Percentiles rank a stretch among this genome's conserved stretches.
phyloP scores from a whole-genome alignment of 2,888 invertebrate genomes.

The Nysson spinosus region DNA sequence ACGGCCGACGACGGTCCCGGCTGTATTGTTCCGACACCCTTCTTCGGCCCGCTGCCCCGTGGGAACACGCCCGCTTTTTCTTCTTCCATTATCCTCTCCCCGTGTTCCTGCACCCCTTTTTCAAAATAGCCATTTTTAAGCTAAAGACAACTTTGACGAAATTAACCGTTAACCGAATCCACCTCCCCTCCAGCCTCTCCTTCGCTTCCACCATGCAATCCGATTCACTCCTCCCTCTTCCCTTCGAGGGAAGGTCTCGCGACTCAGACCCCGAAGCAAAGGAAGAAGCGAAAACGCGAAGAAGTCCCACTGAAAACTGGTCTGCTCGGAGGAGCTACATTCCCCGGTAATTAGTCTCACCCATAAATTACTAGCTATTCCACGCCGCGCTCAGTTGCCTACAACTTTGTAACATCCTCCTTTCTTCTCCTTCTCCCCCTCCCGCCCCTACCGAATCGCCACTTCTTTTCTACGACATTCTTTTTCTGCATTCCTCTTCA shows the following conservation, averaged over 20 bases:
- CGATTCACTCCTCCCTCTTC: neutral
- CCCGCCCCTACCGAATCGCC: conserved; percentile 27
- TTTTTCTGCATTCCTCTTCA: conserved; percentile 1
- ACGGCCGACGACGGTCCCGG: conserved; percentile 43
- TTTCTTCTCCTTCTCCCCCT: conserved; percentile 25
- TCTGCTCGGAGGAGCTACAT: conserved; percentile 71
- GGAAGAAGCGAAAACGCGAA: conserved; percentile 13
- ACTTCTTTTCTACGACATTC: conserved; percentile 21
- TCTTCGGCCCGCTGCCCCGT: conserved; percentile 51
- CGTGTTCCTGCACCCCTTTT: conserved; percentile 26
- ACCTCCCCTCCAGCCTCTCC: neutral
- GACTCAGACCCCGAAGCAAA: conserved; percentile 11
- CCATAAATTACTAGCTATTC: conserved; percentile 74
- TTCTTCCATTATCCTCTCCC: conserved; percentile 56
- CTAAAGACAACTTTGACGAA: conserved; percentile 2
- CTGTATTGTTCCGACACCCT: conserved; percentile 69
- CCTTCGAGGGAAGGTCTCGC: neutral
- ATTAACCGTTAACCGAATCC: neutral
- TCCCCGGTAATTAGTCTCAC: conserved; percentile 76
- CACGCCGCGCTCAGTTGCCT: conserved; percentile 70
- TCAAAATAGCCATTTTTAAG: conserved; percentile 16
- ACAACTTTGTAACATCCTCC: conserved; percentile 57
- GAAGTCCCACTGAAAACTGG: conserved; percentile 55
- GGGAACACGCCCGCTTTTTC: conserved; percentile 60
- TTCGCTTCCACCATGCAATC: no score